Percentiles rank a stretch among this genome's conserved stretches.
Evolutionary conservation across 1,140 invertebrate species (phyloP).

Genomic region (Bradynema listronoti): DNA sequence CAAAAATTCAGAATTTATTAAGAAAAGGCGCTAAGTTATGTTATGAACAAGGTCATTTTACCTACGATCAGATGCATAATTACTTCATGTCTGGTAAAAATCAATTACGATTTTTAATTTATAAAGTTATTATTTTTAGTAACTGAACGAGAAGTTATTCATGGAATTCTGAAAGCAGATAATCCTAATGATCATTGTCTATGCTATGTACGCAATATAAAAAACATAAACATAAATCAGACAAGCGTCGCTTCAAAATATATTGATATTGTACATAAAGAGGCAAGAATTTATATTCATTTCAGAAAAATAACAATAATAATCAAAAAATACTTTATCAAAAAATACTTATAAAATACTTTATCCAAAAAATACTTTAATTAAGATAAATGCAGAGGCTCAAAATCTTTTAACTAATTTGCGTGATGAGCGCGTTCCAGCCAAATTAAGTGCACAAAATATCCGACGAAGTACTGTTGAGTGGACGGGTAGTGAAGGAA

Average conservation of each 20-base stretch:
- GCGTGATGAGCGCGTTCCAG: constrained; percentile 75
- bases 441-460: constrained; percentile 79
- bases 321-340: too few relatives aligned
- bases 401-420: constrained; percentile 79
- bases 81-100: constrained; percentile 91
- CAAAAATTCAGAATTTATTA: constrained; percentile 86
- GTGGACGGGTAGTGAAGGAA: constrained; percentile 88
- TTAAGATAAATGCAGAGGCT: constrained; percentile 85
- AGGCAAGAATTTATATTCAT: constrained; percentile 27
- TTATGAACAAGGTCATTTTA: constrained; percentile 75
- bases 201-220: constrained; percentile 90
- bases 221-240: constrained; percentile 93
- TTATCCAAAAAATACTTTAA: constrained; percentile 29
- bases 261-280: constrained; percentile 72
- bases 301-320: too few relatives aligned
- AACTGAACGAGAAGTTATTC: constrained; percentile 91
- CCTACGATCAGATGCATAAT: constrained; percentile 88
- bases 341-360: too few relatives aligned
- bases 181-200: constrained; percentile 91
- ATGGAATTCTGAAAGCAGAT: constrained; percentile 80
- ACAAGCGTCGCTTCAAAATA: constrained; percentile 85
- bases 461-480: constrained; percentile 79
- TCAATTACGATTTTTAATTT: constrained; percentile 16
- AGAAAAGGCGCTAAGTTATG: constrained; percentile 80
- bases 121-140: constrained; percentile 65